Evolutionary conservation across 2,113 vertebrate genomes (phyloP), one percentile per base, ranked within the genome.

Genomic region (Chaetops frenatus): DNA sequence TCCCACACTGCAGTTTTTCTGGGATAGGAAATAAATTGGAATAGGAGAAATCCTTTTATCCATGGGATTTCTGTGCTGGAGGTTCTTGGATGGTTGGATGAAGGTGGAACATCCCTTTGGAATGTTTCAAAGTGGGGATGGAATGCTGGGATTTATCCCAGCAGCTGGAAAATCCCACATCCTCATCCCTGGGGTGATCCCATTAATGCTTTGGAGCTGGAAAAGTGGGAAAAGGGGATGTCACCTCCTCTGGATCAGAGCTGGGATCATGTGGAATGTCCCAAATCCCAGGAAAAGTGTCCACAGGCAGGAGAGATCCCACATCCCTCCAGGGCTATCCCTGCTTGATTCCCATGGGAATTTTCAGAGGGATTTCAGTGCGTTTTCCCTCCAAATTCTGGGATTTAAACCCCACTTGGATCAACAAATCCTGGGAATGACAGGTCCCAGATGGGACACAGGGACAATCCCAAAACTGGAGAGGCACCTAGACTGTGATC

Each of bases 1-100:
- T 25, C 24, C 27, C 1, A 0, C 1, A 1, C 18, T 23, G 15
- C 1, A 1, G 0, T 10, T 58, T 36, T 51, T 51, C 28, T 35
- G 70, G 48, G 33, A 38, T 76, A 5, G 42, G 40, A 31, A 25
- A 12, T 8, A n/a, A 24, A 25, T 2, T 0, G 1, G 44, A 6
- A 5, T 6, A 4, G 42, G 67, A 20, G 1, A 12, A 3, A 18
- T n/a, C 17, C 22, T 53, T 20, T 25, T 12, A 3, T 40, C 33
- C 1, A 0, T 27, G 53, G 53, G 27, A 36, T 76, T 42, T 42
- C 3, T 3, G 0, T 3, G 9, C 36, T 11, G 42, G 50, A n/a
- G 19, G 42, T 6, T 9, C 28, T 56, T 5, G n/a, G n/a, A 6
- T 62, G n/a, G 7, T 22, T 27, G 48, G 33, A 28, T n/a, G 29